Base-by-base conservation (phyloP, 2,797 vertebrate species). In the Pygocentrus nattereri region DNA sequence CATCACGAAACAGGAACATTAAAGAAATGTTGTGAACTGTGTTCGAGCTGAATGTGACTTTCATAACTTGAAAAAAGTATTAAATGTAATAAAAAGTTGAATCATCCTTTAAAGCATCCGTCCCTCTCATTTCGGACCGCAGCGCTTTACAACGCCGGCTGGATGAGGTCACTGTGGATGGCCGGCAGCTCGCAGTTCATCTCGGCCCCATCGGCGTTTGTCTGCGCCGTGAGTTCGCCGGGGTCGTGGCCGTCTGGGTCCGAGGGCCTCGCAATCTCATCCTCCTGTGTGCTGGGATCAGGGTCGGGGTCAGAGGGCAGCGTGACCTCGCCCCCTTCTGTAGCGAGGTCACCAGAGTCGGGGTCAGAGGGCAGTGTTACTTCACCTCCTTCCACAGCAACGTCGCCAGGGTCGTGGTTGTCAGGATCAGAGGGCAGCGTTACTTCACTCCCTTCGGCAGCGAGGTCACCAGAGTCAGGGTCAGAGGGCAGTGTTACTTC, bases 131-230 rank as follows among this genome's bases (percentile, higher is more conserved):
- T 78, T 27, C 10, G 2, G 15, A 23, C 23, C n/a, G 23, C 23
- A 16, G 47, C 2, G 8, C 62, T 21, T 16, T 38, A 65, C 5
- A 38, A 30, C 16, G 65, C 0, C 38, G 15, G 44, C n/a, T 64
- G 38, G 15, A 69, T 27, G 70, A 70, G 41, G 25, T 38, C 41
- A 25, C 27, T 38, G 23, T 68, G 67, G 6, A 81, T 34, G n/a
- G 7, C 52, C 30, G 70, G 64, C 23, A 76, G 74, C 65, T 61
- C 59, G 38, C 71, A 79, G 71, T 56, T 75, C 56, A 62, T 58
- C 41, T 75, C 76, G 1, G 27, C 3, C 0, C 71, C 44, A 38
- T 62, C 49, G 10, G 62, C 30, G 81, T 74, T 59, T 18, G 64
- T 70, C 38, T 68, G 75, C 31, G 8, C 4, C 41, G 41, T 41